Percentiles rank a stretch among this genome's conserved stretches.
phyloP scores from a whole-genome alignment of 2,888 invertebrate species.

The Nebria salina region DNA sequence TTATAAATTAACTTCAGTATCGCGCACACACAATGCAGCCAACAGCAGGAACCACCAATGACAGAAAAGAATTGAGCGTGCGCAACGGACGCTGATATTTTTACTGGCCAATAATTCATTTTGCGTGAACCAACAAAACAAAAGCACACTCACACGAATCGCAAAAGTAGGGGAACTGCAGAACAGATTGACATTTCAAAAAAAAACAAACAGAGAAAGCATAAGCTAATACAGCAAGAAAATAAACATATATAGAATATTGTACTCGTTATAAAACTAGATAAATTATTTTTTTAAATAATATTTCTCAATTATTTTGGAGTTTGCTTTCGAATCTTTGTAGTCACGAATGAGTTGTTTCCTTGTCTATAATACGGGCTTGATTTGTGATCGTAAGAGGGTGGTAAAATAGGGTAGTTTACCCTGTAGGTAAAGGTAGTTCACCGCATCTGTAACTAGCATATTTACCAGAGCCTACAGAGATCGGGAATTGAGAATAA shows the following conservation, averaged over 20 bases:
- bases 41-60: slow-evolving; percentile 24
- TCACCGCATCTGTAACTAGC: slow-evolving; percentile 18
- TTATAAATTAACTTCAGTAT: slow-evolving; percentile 33
- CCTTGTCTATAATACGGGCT: background rate
- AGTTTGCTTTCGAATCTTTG: background rate
- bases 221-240: background rate
- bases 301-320: no score
- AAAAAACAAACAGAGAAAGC: background rate
- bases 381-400: background rate
- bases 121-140: slow-evolving; percentile 28
- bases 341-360: background rate
- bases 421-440: slow-evolving; percentile 17
- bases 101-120: slow-evolving; percentile 42
- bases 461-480: background rate
- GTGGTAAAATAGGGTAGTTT: slow-evolving; percentile 11
- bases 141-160: slow-evolving; percentile 20
- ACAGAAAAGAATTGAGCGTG: slow-evolving; percentile 33
- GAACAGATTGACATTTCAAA: slow-evolving; percentile 13
- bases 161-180: slow-evolving; percentile 24
- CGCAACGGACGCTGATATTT: slow-evolving; percentile 30
- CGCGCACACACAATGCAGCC: background rate
- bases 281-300: no score
- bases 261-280: no score
- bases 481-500: slow-evolving; percentile 37
- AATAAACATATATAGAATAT: no score